These are phyloP conservation scores for Drosophila neonasuta DNA, from an alignment of 2,888 invertebrate species.

Conservation along the genomic window DNA sequence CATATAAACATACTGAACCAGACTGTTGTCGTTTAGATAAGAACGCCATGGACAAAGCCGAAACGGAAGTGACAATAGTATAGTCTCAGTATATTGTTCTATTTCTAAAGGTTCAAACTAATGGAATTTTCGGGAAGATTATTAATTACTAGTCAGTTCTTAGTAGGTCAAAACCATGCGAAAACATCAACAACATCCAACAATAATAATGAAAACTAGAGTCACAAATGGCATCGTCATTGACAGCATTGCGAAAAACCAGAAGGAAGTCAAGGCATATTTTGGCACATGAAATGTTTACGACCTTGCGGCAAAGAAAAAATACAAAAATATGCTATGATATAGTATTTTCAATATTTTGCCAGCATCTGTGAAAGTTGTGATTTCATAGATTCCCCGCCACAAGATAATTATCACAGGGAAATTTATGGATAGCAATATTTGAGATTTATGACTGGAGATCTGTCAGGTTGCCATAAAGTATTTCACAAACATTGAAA, in stretches of 20 bases:
- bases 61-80: slow-evolving; percentile 48
- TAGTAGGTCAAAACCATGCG: slow-evolving; percentile 62
- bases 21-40: slow-evolving; percentile 42
- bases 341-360: slow-evolving; percentile 17
- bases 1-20: background rate
- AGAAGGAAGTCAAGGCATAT: slow-evolving; percentile 53
- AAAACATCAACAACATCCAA: slow-evolving; percentile 21
- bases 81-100: background rate
- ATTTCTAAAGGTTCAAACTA: slow-evolving; percentile 15
- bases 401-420: background rate
- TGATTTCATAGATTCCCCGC: slow-evolving; percentile 1
- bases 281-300: slow-evolving; percentile 58
- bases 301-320: slow-evolving; percentile 49
- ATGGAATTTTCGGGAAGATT: slow-evolving; percentile 37
- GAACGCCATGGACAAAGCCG: slow-evolving; percentile 24
- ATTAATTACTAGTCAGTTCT: slow-evolving; percentile 21
- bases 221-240: slow-evolving; percentile 30
- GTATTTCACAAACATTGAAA: too few species aligned
- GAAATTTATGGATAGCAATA: background rate
- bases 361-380: slow-evolving; percentile 14
- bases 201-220: slow-evolving; percentile 17
- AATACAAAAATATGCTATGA: slow-evolving; percentile 15
- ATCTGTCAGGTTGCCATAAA: slow-evolving; percentile 1
- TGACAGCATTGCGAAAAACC: slow-evolving; percentile 36
- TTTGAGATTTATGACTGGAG: slow-evolving; percentile 3